These are phyloP conservation scores for Paratilapia polleni DNA, from an alignment of 2,113 vertebrate genomes.

Conservation along the genomic window DNA sequence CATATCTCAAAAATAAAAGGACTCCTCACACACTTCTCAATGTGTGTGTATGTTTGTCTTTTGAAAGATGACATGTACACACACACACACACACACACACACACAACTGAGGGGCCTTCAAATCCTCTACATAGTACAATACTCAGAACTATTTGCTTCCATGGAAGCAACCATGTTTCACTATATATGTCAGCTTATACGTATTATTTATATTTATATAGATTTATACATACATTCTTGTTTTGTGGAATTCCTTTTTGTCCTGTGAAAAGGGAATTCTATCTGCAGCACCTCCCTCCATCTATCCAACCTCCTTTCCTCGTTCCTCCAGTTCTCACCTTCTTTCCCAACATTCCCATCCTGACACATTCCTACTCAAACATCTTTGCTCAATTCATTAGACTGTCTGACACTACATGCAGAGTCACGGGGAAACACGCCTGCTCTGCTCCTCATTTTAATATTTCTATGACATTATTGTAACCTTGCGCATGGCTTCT, in stretches of 20 bases:
- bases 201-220: constrained; percentile 73
- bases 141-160: constrained; percentile 64
- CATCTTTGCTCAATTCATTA: constrained; percentile 17
- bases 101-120: constrained; percentile 55
- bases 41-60: constrained; percentile 47
- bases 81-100: not conserved
- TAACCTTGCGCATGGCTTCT: constrained; percentile 8
- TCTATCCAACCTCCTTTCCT: constrained; percentile 25
- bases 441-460: constrained; percentile 3
- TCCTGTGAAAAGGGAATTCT: constrained; percentile 60
- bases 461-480: constrained; percentile 14
- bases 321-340: constrained; percentile 11
- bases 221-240: constrained; percentile 80
- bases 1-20: constrained; percentile 73
- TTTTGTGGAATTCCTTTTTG: constrained; percentile 71
- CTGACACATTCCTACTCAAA: constrained; percentile 13
- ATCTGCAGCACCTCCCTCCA: constrained; percentile 41
- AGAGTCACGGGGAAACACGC: constrained; percentile 20
- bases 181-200: constrained; percentile 76
- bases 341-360: constrained; percentile 7
- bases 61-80: constrained; percentile 26
- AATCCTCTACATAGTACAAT: constrained; percentile 74
- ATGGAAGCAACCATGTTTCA: constrained; percentile 66
- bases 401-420: constrained; percentile 17
- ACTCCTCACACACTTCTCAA: constrained; percentile 50